phyloP scores from a whole-genome alignment of 2,888 invertebrate species.

The Drosophila pseudotalamancana region DNA sequence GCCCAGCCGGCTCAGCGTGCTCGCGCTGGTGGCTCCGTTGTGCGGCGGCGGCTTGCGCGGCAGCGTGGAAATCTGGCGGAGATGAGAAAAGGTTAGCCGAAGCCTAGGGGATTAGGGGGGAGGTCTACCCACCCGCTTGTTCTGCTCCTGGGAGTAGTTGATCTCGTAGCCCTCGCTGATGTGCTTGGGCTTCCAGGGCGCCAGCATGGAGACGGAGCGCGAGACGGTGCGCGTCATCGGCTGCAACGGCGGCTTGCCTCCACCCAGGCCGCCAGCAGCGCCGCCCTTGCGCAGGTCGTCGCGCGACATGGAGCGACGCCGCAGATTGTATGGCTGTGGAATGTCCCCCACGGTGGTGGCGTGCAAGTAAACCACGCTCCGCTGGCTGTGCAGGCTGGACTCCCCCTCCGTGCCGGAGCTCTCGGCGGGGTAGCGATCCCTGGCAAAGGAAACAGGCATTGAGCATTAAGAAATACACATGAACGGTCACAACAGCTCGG shows the following conservation, averaged over 20 bases:
- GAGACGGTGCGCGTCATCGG: conserved; percentile 89
- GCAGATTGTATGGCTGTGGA: conserved; percentile 89
- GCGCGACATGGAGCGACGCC: conserved; percentile 88
- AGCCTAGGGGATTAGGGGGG: not conserved
- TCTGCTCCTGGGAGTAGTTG: conserved; percentile 89
- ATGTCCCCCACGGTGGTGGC: conserved; percentile 95
- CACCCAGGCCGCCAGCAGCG: not conserved
- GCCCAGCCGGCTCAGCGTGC: conserved; percentile 73
- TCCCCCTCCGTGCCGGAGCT: conserved; percentile 89
- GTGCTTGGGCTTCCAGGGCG: conserved; percentile 93
- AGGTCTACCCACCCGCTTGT: conserved; percentile 72
- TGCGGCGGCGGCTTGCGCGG: conserved; percentile 80
- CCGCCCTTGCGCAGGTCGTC: conserved; percentile 89
- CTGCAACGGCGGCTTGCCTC: conserved; percentile 71
- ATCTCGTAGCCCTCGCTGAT: conserved; percentile 90
- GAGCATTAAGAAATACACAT: no score
- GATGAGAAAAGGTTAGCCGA: not conserved
- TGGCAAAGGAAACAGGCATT: conserved; percentile 21
- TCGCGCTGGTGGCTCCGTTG: conserved; percentile 70
- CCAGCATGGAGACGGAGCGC: conserved; percentile 92
- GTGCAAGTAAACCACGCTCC: conserved; percentile 93
- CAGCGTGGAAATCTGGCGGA: conserved; percentile 77
- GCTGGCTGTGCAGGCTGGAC: conserved; percentile 91
- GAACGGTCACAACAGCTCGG: no score
- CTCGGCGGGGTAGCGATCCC: conserved; percentile 84